A percentile compares a stretch with the other conserved stretches of the same genome.
phyloP scores from a whole-genome alignment of 2,888 invertebrate species.

The Troides aeacus region DNA sequence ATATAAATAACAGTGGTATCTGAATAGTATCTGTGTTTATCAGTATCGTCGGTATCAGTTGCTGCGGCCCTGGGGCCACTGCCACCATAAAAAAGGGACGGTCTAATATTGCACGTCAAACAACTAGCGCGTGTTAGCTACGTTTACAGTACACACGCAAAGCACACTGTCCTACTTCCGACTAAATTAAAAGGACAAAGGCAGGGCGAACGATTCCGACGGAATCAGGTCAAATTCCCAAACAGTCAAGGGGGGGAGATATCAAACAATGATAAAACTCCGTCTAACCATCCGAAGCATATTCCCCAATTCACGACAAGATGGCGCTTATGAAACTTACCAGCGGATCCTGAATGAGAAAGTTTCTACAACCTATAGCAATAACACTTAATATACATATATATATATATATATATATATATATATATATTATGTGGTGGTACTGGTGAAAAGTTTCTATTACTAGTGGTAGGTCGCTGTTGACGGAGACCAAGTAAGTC shows the following conservation, averaged over 20 bases:
- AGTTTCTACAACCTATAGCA: too few relatives aligned
- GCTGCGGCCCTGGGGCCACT: neutral
- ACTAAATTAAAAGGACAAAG: conserved; percentile 6
- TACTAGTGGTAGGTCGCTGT: too few relatives aligned
- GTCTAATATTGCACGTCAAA: neutral
- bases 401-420: too few relatives aligned
- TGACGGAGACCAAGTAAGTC: too few relatives aligned
- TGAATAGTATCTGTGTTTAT: too few relatives aligned
- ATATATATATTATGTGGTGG: too few relatives aligned
- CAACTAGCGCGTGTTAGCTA: neutral
- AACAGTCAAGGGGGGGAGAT: neutral
- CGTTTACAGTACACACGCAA: conserved; percentile 4
- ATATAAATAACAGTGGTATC: too few relatives aligned
- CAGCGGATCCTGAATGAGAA: too few relatives aligned
- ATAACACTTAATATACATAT: too few relatives aligned
- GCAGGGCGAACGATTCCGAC: neutral
- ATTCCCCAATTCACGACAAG: neutral
- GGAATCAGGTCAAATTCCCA: conserved; percentile 18
- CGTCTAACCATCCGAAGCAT: neutral
- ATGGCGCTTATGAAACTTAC: neutral
- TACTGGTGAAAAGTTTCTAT: too few relatives aligned
- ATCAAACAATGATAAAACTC: conserved; percentile 18
- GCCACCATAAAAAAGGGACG: neutral
- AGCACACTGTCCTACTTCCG: conserved; percentile 10
- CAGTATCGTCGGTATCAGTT: too few relatives aligned